Base-by-base conservation (phyloP, 2,113 vertebrate genomes). In the Mormyrus lacerda region DNA sequence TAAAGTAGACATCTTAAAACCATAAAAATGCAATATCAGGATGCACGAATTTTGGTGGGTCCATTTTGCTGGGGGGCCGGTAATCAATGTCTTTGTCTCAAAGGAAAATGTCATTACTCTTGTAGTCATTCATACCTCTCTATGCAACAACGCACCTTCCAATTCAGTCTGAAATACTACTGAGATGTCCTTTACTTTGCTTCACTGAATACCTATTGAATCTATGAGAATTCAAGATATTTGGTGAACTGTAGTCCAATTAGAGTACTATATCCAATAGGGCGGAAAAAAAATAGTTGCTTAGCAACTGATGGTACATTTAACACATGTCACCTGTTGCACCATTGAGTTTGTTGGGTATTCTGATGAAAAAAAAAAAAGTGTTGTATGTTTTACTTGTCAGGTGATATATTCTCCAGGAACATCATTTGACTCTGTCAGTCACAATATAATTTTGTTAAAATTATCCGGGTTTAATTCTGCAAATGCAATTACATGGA, bases 401-500 rank as follows among this genome's bases (percentile, higher is more conserved):
- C 50, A 31, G 27, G 24, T 50, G 39, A 55, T 19, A 27, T 8
- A 53, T 87, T 50, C 45, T 53, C 48, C 24, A 87, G 31, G 50
- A 53, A 35, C 13, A 87, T 35, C 27, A 53, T 35, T 51, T 11
- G 27, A 55, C 10, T 35, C 50, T 31, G n/a, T 35, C 85, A 55
- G 85, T 53, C 48, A 87, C 85, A 87, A 53, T 19, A 35, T 87
- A 45, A 84, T 44, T 84, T 17, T 42, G 42, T 84, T 13, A 84
- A 84, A 84, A 84, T 45, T 45, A 84, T 47, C 39, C 82, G 19
- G 45, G 44, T 84, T 47, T 47, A 44, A 45, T 84, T 84, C 19
- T 84, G 82, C 82, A 84, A 84, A 84, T 84, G 82, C 39, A 84
- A 84, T 45, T 84, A 84, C 42, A 84, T 44, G 82, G 82, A n/a